Evolutionary conservation across 1,140 invertebrate genomes (phyloP).

Genomic region (Sycobia sp.): DNA sequence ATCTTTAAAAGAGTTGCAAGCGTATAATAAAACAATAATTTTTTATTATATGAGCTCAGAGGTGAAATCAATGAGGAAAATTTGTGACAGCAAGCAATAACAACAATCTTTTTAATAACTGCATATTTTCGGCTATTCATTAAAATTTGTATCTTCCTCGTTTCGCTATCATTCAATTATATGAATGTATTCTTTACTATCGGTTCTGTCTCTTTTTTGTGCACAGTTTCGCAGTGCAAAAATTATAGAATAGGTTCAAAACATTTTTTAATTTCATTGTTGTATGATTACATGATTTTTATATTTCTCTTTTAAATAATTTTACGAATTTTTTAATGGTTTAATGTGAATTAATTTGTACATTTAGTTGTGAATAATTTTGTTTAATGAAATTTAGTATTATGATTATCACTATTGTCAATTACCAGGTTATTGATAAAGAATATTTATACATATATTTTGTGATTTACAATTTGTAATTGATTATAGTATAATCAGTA

Average conservation of each 20-base stretch:
- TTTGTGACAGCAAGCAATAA: background rate
- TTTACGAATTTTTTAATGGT: background rate
- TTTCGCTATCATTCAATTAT: no score
- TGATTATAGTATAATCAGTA: background rate
- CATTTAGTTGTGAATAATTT: no score
- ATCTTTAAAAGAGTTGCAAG: background rate
- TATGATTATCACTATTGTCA: slow-evolving; percentile 15
- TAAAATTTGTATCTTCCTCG: background rate
- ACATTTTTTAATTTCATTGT: slow-evolving; percentile 12
- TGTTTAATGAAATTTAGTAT: background rate
- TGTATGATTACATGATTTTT: no score
- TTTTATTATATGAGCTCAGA: background rate
- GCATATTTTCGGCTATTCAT: background rate
- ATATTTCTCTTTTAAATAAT: slow-evolving; percentile 18
- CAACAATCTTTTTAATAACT: background rate
- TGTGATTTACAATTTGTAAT: slow-evolving; percentile 5
- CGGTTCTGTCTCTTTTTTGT: background rate
- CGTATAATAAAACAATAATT: background rate
- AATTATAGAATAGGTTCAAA: background rate
- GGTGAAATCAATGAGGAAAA: background rate
- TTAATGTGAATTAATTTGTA: no score
- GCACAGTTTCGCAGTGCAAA: no score
- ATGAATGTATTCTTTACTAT: background rate
- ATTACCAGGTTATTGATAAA: slow-evolving; percentile 16
- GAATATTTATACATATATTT: slow-evolving; percentile 23